Evolutionary conservation across 2,888 invertebrate genomes (phyloP).

Genomic region (Dermolepida albohirtum): DNA sequence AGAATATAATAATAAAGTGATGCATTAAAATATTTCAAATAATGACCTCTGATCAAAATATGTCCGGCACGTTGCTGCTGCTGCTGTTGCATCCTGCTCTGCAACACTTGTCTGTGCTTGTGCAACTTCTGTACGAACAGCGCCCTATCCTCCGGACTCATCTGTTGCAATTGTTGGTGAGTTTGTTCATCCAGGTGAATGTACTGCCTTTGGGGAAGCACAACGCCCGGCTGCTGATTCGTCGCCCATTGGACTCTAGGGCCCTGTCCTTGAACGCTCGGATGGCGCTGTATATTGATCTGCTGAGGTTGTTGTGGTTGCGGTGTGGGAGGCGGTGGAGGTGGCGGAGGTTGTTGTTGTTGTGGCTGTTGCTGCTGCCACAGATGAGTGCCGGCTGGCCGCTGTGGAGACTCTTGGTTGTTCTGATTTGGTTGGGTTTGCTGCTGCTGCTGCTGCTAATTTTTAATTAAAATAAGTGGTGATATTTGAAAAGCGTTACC

Average conservation of each 20-base stretch:
- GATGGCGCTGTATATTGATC: slow-evolving; percentile 58
- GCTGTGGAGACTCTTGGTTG: slow-evolving; percentile 18
- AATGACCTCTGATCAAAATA: slow-evolving; percentile 60
- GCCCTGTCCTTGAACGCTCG: slow-evolving; percentile 64
- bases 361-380: slow-evolving; percentile 43
- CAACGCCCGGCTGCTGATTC: slow-evolving; percentile 52
- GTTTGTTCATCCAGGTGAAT: slow-evolving; percentile 87
- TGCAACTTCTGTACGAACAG: slow-evolving; percentile 84
- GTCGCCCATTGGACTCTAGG: slow-evolving; percentile 59
- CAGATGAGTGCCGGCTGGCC: neutral
- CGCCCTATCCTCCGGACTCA: slow-evolving; percentile 83
- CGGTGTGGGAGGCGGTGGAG: slow-evolving; percentile 57
- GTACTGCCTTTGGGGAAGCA: slow-evolving; percentile 71
- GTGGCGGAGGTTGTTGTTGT: slow-evolving; percentile 19
- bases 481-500: too few relatives aligned
- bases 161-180: slow-evolving; percentile 84
- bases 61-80: slow-evolving; percentile 61
- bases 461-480: neutral
- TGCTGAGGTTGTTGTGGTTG: slow-evolving; percentile 67
- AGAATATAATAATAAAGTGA: too few relatives aligned
- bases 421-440: slow-evolving; percentile 29
- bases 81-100: slow-evolving; percentile 67
- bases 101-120: slow-evolving; percentile 70
- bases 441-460: slow-evolving; percentile 34
- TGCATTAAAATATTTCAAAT: slow-evolving; percentile 15